Conservation (phyloP, 2,888 invertebrate species). For the Elegia similella region DNA sequence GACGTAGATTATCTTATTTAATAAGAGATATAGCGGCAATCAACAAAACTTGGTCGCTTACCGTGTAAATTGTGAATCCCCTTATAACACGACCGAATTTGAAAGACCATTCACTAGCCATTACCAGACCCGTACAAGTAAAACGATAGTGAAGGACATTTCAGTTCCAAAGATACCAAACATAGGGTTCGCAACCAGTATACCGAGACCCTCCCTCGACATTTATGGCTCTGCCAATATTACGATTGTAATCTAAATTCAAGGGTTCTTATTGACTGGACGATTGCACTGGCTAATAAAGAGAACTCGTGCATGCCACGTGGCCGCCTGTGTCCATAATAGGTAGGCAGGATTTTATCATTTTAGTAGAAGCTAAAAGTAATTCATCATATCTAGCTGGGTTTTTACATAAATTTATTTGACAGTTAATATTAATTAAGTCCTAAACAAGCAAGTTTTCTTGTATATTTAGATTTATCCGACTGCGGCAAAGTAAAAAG, state of each 20-base stretch:
- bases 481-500: no score
- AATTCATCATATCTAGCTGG: not conserved
- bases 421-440: not conserved
- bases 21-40: no score
- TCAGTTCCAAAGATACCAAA: constrained; percentile 3
- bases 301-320: constrained; percentile 32
- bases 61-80: not conserved
- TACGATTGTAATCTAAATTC: constrained; percentile 2
- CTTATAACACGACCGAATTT: not conserved
- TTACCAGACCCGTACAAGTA: not conserved
- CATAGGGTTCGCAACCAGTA: not conserved
- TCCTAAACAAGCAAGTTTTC: no score
- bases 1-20: no score
- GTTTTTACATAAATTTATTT: not conserved
- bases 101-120: not conserved
- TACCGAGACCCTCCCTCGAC: constrained; percentile 5
- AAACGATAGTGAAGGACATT: constrained; percentile 9
- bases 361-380: not conserved
- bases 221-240: constrained; percentile 1
- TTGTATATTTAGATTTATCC: no score
- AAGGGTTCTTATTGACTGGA: constrained; percentile 12
- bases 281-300: constrained; percentile 30
- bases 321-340: constrained; percentile 18
- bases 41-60: no score
- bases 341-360: not conserved